Evolutionary conservation across 1,140 invertebrate species (phyloP), one percentile per base, ranked within the genome.

Genomic region (Drosophila littoralis): DNA sequence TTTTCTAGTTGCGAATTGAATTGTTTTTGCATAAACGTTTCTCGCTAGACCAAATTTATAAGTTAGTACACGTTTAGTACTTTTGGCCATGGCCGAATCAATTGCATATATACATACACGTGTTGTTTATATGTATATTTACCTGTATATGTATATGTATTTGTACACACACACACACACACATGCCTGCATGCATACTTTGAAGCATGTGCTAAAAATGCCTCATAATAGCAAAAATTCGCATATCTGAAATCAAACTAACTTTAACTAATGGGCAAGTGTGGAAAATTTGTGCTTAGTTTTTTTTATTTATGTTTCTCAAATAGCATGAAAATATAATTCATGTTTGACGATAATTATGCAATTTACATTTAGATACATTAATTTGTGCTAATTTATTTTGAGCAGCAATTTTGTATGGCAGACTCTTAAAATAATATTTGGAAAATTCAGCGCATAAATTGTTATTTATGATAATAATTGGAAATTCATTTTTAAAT

Each of bases 11-110:
- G 64, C 68, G 79, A 88, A 86, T 82, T 86, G 82, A 86, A 82
- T 86, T 86, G 69, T 81, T 79, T 82, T 86, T 88, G 82, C 83
- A 86, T 86, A 81, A 79, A 76, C 75, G 71, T 79, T 75, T 63
- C 82, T 71, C 71, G 57, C 68, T 59, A 76, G 66, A 79, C 66
- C 60, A 61, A 86, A 69, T 66, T 82, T 76, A 81, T 79, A 79
- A 79, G 71, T 71, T 60, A 72, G 65, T 73, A 43, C 59, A 79
- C 32, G 79, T 79, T 72, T 88, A 88, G 79, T 79, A 46, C 42
- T 79, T 28, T 61, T 48, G 57, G 36, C 51, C 42, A 55, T 74
- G 65, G 33, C 48, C 13, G 6, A 15, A 48, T 35, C 6, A 33
- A 45, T n/a, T 32, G 33, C 66, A 36, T 28, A 45, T 43, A 43